These are phyloP conservation scores for Lepidochrysops patricia DNA, from an alignment of 2,888 invertebrate species.

Conservation along the genomic window DNA sequence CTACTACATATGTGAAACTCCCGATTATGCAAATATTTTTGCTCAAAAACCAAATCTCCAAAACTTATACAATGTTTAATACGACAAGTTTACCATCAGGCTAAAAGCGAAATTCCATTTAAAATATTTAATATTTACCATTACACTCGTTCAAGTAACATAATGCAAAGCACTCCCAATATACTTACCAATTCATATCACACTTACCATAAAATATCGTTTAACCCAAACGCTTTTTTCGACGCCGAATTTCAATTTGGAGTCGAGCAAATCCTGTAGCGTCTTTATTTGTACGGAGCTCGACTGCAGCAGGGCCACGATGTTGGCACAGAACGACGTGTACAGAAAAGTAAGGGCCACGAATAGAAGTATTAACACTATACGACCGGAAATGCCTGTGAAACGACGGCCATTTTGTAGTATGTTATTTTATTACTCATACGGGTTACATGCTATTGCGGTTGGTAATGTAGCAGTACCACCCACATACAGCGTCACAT, in stretches of 20 bases:
- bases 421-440: no score
- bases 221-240: slow-evolving; percentile 81
- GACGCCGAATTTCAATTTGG: slow-evolving; percentile 79
- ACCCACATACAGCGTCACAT: no score
- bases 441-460: no score
- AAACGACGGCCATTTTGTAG: no score
- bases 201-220: slow-evolving; percentile 77
- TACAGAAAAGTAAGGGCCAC: slow-evolving; percentile 80
- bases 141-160: background rate
- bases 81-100: no score
- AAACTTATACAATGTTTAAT: no score
- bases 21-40: no score
- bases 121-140: no score
- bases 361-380: slow-evolving; percentile 77
- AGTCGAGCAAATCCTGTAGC: slow-evolving; percentile 77
- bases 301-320: slow-evolving; percentile 82
- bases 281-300: slow-evolving; percentile 80
- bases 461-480: no score
- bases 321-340: slow-evolving; percentile 84
- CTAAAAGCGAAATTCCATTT: no score
- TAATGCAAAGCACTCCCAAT: background rate
- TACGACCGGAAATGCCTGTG: slow-evolving; percentile 67
- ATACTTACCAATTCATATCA: background rate
- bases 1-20: no score
- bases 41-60: no score